A percentile compares a stretch with the other conserved stretches of the same genome.
These are phyloP conservation scores for Barnardius zonarius DNA, from an alignment of 2,113 vertebrate genomes.

Conservation along the genomic window DNA sequence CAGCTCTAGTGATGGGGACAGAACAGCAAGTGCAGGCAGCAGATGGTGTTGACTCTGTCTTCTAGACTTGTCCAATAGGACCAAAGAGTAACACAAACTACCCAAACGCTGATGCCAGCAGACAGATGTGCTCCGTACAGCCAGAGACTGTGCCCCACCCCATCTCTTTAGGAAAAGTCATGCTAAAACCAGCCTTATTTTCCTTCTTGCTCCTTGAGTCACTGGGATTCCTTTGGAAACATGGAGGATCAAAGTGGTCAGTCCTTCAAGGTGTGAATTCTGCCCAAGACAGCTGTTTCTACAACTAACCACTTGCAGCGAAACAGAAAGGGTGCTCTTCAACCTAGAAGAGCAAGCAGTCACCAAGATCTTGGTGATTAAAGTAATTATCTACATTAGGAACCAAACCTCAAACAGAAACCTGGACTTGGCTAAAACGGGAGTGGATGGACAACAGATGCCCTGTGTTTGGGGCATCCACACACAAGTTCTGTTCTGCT, in stretches of 20 bases:
- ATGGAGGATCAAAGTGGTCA: background rate
- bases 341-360: constrained; percentile 26
- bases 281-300: background rate
- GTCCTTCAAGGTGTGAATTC: background rate
- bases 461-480: background rate
- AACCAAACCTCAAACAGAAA: background rate
- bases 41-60: background rate
- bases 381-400: background rate
- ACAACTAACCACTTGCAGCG: background rate
- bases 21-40: constrained; percentile 43
- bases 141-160: background rate
- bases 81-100: background rate
- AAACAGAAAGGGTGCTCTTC: constrained; percentile 28
- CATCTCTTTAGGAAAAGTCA: constrained; percentile 9
- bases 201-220: constrained; percentile 36
- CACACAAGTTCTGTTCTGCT: background rate
- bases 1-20: background rate
- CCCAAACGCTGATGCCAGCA: background rate
- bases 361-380: background rate
- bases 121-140: background rate
- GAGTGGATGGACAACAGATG: background rate
- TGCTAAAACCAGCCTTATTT: constrained; percentile 51
- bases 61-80: background rate
- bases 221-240: constrained; percentile 39
- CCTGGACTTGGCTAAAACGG: background rate